Evolutionary conservation across 2,797 vertebrate species (phyloP).

Genomic region (Meriones psammophilus): DNA sequence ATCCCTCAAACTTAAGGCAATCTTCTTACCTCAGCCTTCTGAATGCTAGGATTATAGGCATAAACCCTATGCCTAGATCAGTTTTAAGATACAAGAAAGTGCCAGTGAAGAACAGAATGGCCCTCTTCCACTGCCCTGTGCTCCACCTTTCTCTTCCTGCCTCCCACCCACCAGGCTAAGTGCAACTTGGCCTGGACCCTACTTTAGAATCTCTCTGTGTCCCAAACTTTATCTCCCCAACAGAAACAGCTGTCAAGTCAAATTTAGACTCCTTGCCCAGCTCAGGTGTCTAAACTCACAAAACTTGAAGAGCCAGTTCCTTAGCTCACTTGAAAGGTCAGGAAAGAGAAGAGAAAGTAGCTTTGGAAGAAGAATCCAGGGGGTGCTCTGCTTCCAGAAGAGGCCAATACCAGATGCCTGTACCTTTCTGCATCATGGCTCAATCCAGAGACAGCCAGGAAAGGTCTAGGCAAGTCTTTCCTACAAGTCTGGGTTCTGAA

Average conservation of each 20-base stretch:
- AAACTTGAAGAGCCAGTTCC: conserved; percentile 61
- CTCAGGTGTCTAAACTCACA: not conserved
- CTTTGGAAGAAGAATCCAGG: not conserved
- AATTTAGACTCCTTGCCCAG: not conserved
- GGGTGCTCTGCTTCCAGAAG: not conserved
- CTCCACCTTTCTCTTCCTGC: not conserved
- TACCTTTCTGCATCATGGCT: not conserved
- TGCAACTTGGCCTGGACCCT: not conserved
- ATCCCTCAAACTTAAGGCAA: not conserved
- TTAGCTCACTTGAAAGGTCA: not conserved
- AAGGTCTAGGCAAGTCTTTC: not conserved
- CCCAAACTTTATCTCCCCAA: not conserved
- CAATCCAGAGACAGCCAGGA: not conserved
- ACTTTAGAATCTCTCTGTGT: not conserved
- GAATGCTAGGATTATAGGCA: not conserved
- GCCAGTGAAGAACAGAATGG: not conserved
- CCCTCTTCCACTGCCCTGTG: not conserved
- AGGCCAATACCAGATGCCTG: not conserved
- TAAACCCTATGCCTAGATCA: not conserved
- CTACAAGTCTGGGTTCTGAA: not conserved
- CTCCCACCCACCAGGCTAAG: too few relatives aligned
- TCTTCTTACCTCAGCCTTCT: not conserved
- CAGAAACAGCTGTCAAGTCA: conserved; percentile 33
- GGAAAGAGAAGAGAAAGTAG: not conserved
- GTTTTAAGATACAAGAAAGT: not conserved